Evolutionary conservation across 2,888 invertebrate species (phyloP), one percentile per base, ranked within the genome.

Genomic region (Nemurella pictetii): DNA sequence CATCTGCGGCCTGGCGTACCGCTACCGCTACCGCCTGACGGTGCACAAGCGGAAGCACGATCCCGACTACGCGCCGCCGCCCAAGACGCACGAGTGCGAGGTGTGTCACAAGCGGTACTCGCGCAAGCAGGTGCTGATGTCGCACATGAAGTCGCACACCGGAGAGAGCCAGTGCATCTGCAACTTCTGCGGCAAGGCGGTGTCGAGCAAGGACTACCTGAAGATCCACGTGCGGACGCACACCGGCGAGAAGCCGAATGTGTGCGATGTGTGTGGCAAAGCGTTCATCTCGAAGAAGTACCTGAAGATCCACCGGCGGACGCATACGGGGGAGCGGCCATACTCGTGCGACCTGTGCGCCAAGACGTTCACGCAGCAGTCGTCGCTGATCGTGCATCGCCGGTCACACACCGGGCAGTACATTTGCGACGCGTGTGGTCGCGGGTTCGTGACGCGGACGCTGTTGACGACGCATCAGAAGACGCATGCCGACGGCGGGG

Each of bases 191-290:
- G 93, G 93, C 84, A 93, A 93, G 89, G 91, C 92, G 87, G 92
- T 93, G 4, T 92, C 93, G 55, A 92, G 92, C 85, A 90, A 92
- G 77, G 93, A 93, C 55, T 93, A 93, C 87, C 91, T 93, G 87
- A 93, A 93, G 89, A 93, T 93, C 88, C 93, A 93, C 88, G 91
- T 93, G 86, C 90, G 93, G 72, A 93, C 93, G 82, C 93, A 93
- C 88, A 92, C 93, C 0, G 93, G 93, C 0, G 92, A 93, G 89
- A 93, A 93, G 89, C 93, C 93, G 0, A 92, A 93, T 87, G 91
- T 92, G 0, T 93, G 93, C 90, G 92, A 92, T 88, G 86, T 89
- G 0, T 91, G 91, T 87, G 90, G 89, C 0, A 91, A 91, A 84
- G 88, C 89, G 0, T 91, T 91, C 27, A 90, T 89, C 84, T 85